These are phyloP conservation scores for Rhynchophorus ferrugineus DNA, from an alignment of 1,140 invertebrate genomes.

Conservation along the genomic window DNA sequence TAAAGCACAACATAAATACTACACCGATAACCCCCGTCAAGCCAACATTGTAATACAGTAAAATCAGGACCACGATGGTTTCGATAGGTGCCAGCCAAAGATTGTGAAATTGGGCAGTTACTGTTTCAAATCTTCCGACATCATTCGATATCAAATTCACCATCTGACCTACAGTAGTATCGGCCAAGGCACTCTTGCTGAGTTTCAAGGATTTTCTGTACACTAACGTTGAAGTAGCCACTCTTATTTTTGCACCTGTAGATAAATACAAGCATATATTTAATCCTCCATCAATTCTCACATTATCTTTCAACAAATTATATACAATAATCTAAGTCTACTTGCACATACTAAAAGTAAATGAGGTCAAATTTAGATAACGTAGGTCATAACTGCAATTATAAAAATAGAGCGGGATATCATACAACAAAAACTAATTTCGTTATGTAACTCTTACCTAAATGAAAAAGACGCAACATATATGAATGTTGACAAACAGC, in stretches of 20 bases:
- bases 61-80: slow-evolving; percentile 60
- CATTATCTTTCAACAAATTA: no score
- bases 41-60: slow-evolving; percentile 67
- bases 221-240: slow-evolving; percentile 70
- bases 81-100: slow-evolving; percentile 68
- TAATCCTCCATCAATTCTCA: no score
- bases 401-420: no score
- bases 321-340: no score
- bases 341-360: no score
- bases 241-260: slow-evolving; percentile 67
- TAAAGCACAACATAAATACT: slow-evolving; percentile 66
- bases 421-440: no score
- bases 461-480: slow-evolving; percentile 61
- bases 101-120: slow-evolving; percentile 56
- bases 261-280: no score
- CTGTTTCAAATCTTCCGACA: slow-evolving; percentile 60
- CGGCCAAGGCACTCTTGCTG: slow-evolving; percentile 56
- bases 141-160: slow-evolving; percentile 84
- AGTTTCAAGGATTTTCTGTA: slow-evolving; percentile 67
- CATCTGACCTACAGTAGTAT: slow-evolving; percentile 74
- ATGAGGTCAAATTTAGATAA: no score
- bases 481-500: slow-evolving; percentile 65
- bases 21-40: slow-evolving; percentile 59
- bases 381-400: no score
- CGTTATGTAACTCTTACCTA: slow-evolving; percentile 52